A percentile compares a stretch with the other conserved stretches of the same genome.
Conservation (phyloP, 2,888 invertebrate species). For the Chloromyia formosa region DNA sequence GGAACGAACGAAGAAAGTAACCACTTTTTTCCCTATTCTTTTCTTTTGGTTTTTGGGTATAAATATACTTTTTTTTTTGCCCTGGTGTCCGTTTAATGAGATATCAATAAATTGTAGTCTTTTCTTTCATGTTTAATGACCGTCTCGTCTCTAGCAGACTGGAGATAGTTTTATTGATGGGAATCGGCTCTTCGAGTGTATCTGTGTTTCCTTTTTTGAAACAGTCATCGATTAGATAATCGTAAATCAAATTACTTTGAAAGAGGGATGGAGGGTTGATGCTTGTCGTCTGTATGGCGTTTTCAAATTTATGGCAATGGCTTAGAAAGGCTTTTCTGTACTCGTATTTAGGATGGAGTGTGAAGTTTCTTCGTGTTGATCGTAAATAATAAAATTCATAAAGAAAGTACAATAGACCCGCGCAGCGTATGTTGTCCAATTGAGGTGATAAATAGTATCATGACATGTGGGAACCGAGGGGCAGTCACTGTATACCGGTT, state of each 20-base stretch:
- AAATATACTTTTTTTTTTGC: conserved; percentile 4
- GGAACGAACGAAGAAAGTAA: conserved; percentile 33
- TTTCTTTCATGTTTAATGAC: conserved; percentile 29
- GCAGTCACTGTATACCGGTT: no score
- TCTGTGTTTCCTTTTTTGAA: conserved; percentile 12
- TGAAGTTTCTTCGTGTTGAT: not conserved
- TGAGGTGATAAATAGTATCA: no score
- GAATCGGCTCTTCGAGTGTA: not conserved
- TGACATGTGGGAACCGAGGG: no score
- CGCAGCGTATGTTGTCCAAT: no score
- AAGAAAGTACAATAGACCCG: not conserved
- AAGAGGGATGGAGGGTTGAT: not conserved
- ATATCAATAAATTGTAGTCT: conserved; percentile 32
- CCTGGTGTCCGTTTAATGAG: conserved; percentile 4
- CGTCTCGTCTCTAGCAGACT: not conserved
- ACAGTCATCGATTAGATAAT: conserved; percentile 13
- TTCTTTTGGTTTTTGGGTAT: not conserved
- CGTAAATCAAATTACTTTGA: conserved; percentile 29
- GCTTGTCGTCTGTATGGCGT: not conserved
- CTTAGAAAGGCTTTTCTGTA: conserved; percentile 21
- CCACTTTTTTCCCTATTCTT: conserved; percentile 8
- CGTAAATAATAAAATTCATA: conserved; percentile 9
- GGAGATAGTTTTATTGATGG: conserved; percentile 36
- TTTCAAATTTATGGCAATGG: not conserved
- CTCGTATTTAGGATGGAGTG: not conserved